Evolutionary conservation across 2,797 vertebrate genomes (phyloP), one percentile per base, ranked within the genome.

Genomic region (Spinus pinus): DNA sequence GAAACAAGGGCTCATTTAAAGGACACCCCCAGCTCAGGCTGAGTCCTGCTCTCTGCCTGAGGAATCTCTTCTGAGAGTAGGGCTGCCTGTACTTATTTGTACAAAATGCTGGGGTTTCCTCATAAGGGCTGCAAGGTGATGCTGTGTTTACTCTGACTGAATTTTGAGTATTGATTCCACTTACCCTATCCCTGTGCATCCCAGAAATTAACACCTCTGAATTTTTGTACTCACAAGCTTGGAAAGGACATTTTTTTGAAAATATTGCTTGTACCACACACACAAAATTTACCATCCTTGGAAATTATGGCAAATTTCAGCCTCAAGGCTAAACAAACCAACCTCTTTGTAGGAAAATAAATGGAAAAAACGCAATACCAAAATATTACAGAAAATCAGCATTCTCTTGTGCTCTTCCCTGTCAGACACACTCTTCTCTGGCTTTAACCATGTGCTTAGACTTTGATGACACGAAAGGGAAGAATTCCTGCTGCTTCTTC

Each of bases 401-500:
- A 9, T 81, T 89, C 35, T 41, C 49, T 49, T 66, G 30, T 79
- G 66, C 71, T 75, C 77, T 90, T 75, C 42, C 50, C 42, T 65
- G 61, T 89, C 69, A 78, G 41, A 85, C 12, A 81, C 15, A 6
- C 25, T 89, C 39, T 88, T 37, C 72, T 86, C 75, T 67, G 54
- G 53, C 57, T 87, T 92, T 78, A 92, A 67, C 69, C 50, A 41
- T 25, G 53, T 75, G 93, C 42, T 87, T 69, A 81, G 41, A 56
- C 39, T 93, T 51, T 75, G 75, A 39, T 92, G 79, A 90, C 72
- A 91, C 4, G 0, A 61, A 74, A 51, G 44, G 54, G 82, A 90
- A 87, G 65, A 93, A 91, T 83, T 91, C 50, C 79, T 78, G 35
- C 65, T 95, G 66, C 71, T 84, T 3, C 77, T 88, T 87, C 81